Evolutionary conservation across 2,888 invertebrate species (phyloP).

Genomic region (Acrobasis consociella): DNA sequence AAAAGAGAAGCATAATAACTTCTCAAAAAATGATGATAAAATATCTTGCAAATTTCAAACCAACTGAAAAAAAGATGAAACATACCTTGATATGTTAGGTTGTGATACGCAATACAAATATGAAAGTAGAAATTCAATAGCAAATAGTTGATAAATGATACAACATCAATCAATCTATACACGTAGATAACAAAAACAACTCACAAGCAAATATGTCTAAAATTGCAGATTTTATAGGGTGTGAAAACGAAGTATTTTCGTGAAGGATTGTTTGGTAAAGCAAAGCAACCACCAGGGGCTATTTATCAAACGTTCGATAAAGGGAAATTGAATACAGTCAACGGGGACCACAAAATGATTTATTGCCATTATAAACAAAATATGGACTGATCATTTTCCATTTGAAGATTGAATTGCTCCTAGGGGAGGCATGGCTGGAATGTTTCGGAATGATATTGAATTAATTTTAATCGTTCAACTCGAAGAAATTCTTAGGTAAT

Average conservation of each 20-base stretch:
- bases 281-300: conserved; percentile 67
- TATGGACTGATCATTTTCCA: conserved; percentile 76
- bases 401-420: conserved; percentile 69
- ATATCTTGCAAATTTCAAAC: too few species aligned
- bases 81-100: too few species aligned
- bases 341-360: conserved; percentile 74
- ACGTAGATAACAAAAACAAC: conserved; percentile 67
- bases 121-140: conserved; percentile 26
- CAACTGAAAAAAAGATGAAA: too few species aligned
- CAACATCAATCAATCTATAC: conserved; percentile 65
- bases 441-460: conserved; percentile 47
- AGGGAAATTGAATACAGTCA: conserved; percentile 80
- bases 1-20: too few species aligned
- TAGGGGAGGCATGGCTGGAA: conserved; percentile 51
- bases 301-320: conserved; percentile 80
- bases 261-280: conserved; percentile 62
- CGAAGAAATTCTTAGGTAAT: conserved; percentile 7
- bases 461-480: conserved; percentile 36
- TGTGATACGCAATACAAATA: not conserved
- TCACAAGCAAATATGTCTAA: conserved; percentile 66
- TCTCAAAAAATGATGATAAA: too few species aligned
- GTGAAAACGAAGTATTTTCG: conserved; percentile 61
- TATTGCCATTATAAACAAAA: conserved; percentile 79
- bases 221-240: conserved; percentile 75
- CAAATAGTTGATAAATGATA: conserved; percentile 47